Conservation (phyloP, 2,797 vertebrate genomes). For the Pseudocheirus occidentalis region DNA sequence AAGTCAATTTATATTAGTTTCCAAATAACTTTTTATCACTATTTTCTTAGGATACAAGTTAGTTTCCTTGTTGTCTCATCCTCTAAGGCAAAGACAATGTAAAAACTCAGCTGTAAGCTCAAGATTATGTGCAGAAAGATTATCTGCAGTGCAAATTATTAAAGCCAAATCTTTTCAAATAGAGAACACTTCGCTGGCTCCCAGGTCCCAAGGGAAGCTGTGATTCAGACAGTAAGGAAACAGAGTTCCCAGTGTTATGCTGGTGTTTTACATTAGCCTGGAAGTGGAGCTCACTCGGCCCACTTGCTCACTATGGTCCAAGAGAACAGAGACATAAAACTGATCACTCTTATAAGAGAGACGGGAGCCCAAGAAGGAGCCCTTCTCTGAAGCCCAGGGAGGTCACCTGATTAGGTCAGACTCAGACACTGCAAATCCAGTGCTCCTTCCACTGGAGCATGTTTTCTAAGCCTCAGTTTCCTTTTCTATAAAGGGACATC, state of each 20-base stretch:
- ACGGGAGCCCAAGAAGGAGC: too few relatives aligned
- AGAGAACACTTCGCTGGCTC: constrained; percentile 30
- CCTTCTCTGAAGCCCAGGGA: neutral
- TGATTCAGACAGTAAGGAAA: constrained; percentile 44
- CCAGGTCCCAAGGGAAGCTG: constrained; percentile 37
- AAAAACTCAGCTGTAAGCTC: constrained; percentile 26
- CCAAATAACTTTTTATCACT: constrained; percentile 37
- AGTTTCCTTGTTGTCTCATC: neutral
- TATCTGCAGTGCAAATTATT: constrained; percentile 48
- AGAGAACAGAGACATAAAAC: constrained; percentile 31
- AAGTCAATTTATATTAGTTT: constrained; percentile 41
- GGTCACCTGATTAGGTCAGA: neutral
- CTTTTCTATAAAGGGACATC: neutral
- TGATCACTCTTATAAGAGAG: neutral
- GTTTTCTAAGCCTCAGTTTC: neutral
- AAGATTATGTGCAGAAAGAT: constrained; percentile 24
- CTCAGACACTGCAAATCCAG: neutral
- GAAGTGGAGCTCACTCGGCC: neutral
- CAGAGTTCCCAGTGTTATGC: constrained; percentile 5
- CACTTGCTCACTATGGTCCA: neutral
- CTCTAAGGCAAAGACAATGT: constrained; percentile 45
- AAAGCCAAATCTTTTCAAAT: constrained; percentile 28
- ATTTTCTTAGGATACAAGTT: neutral
- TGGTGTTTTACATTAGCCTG: constrained; percentile 31
- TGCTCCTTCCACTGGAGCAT: neutral